Percentiles rank a stretch among this genome's conserved stretches.
Evolutionary conservation across 2,888 invertebrate species (phyloP).

Genomic region (Phyto melanocephala): DNA sequence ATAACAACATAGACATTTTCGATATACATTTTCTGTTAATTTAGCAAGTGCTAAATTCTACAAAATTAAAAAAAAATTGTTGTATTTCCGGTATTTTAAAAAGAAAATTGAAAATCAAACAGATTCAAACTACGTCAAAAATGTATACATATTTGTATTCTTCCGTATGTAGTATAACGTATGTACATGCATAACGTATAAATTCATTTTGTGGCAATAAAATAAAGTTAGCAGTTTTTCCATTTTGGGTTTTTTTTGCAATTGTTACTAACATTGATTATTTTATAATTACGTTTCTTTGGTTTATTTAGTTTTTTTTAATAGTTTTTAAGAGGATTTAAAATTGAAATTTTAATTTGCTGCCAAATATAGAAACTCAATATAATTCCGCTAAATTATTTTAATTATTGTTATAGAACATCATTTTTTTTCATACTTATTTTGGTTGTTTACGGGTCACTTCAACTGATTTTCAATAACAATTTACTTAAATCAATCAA

Average conservation of each 20-base stretch:
- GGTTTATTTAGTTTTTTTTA: background rate
- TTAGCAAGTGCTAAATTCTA: slow-evolving; percentile 45
- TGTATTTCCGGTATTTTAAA: slow-evolving; percentile 53
- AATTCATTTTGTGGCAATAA: background rate
- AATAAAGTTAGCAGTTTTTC: slow-evolving; percentile 31
- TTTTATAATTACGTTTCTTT: slow-evolving; percentile 18
- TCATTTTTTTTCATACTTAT: background rate
- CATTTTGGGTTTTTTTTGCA: slow-evolving; percentile 36
- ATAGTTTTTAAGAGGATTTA: background rate
- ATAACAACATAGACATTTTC: too few relatives aligned
- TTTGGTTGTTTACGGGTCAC: too few relatives aligned
- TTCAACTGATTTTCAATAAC: too few relatives aligned
- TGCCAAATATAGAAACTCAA: slow-evolving; percentile 7
- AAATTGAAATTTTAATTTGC: background rate
- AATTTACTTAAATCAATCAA: too few relatives aligned
- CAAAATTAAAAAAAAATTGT: slow-evolving; percentile 4
- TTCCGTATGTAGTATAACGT: too few relatives aligned
- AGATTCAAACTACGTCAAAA: background rate
- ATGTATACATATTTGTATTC: background rate
- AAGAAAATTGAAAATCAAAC: slow-evolving; percentile 8
- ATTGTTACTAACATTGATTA: slow-evolving; percentile 14
- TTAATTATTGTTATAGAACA: background rate
- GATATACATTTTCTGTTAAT: slow-evolving; percentile 27
- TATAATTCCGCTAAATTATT: background rate
- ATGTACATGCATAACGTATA: background rate